Evolutionary conservation across 1,140 invertebrate genomes (phyloP).

Genomic region (Megalopta genalis): DNA sequence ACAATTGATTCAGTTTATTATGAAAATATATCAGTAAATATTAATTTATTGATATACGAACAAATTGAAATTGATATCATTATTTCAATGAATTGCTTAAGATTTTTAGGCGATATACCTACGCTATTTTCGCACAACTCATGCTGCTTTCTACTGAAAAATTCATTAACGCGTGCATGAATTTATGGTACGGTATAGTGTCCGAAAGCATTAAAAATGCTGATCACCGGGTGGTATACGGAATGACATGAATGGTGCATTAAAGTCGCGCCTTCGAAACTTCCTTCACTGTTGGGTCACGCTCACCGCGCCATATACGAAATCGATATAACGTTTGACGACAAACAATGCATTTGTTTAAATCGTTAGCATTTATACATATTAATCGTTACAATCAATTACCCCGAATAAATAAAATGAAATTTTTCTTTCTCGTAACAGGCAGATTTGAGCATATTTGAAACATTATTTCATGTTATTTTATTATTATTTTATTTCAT

Average conservation of each 20-base stretch:
- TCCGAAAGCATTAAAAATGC: conserved; percentile 47
- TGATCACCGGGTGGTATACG: conserved; percentile 59
- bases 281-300: conserved; percentile 35
- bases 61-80: no score
- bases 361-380: not conserved
- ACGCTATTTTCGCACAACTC: no score
- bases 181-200: conserved; percentile 18
- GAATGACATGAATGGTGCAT: conserved; percentile 63
- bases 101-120: no score
- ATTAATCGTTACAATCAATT: not conserved
- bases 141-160: not conserved
- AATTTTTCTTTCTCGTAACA: no score
- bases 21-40: no score
- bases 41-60: no score
- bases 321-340: conserved; percentile 24
- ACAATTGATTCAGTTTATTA: no score
- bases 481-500: no score
- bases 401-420: no score
- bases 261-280: conserved; percentile 46
- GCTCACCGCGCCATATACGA: conserved; percentile 21
- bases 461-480: no score
- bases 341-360: not conserved
- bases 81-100: no score
- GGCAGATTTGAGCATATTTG: no score
- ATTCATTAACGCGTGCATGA: not conserved